These are phyloP conservation scores for Ophion obscuratus DNA, from an alignment of 2,888 invertebrate species.

Conservation along the genomic window DNA sequence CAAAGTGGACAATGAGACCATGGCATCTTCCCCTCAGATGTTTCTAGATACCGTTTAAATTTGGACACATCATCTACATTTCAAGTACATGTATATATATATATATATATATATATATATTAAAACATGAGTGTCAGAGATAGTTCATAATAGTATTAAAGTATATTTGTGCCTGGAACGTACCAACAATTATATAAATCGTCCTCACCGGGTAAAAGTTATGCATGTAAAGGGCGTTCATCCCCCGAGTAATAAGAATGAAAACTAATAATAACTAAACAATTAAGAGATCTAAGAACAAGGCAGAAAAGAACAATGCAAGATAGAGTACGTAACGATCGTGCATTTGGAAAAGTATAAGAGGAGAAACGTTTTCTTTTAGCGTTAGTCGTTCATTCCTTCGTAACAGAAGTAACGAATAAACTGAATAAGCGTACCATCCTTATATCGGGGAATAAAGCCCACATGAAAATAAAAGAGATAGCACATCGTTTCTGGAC, in stretches of 20 bases:
- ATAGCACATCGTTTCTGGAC: constrained; percentile 58
- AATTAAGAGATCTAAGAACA: neutral
- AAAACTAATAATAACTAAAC: constrained; percentile 1
- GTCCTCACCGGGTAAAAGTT: constrained; percentile 41
- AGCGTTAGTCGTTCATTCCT: constrained; percentile 68
- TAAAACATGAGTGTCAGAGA: constrained; percentile 29
- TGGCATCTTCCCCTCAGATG: no score
- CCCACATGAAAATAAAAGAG: constrained; percentile 19
- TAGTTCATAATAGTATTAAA: constrained; percentile 41
- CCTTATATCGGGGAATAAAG: constrained; percentile 37
- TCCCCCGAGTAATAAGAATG: constrained; percentile 31
- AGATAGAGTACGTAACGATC: constrained; percentile 25
- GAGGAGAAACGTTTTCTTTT: constrained; percentile 54
- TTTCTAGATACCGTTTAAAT: neutral
- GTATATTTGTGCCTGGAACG: constrained; percentile 55
- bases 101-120: constrained; percentile 8
- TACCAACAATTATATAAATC: constrained; percentile 54
- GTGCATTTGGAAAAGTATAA: constrained; percentile 47
- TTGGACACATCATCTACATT: neutral
- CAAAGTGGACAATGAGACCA: no score
- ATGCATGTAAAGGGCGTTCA: constrained; percentile 12
- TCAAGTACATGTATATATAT: neutral
- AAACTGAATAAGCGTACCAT: constrained; percentile 54
- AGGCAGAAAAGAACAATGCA: constrained; percentile 14
- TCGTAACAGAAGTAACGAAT: constrained; percentile 56